Evolutionary conservation across 2,888 invertebrate species (phyloP).

Genomic region (Piscicola geometra): DNA sequence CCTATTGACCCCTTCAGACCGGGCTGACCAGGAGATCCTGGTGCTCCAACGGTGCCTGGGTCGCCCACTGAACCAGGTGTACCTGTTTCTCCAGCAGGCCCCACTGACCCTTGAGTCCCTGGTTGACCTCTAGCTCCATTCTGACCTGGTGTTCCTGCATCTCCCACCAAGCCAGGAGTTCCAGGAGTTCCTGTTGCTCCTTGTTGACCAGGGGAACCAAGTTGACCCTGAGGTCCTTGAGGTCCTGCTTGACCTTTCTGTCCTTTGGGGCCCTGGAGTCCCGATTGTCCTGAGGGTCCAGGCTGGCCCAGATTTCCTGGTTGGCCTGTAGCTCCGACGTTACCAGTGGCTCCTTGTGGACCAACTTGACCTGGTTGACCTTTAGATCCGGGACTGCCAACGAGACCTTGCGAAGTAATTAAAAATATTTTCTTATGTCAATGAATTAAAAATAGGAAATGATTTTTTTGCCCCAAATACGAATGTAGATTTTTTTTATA

Average conservation of each 20-base stretch:
- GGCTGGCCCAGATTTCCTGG: not conserved
- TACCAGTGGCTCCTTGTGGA: slow-evolving; percentile 27
- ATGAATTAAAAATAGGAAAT: no score
- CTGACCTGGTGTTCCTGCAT: not conserved
- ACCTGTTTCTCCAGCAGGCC: slow-evolving; percentile 23
- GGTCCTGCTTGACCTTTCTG: slow-evolving; percentile 15
- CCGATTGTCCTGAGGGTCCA: slow-evolving; percentile 1
- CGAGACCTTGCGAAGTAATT: slow-evolving; percentile 17
- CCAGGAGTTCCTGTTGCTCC: slow-evolving; percentile 18
- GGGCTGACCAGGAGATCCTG: slow-evolving; percentile 30
- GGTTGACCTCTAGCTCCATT: slow-evolving; percentile 10
- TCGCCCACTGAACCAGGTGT: slow-evolving; percentile 57
- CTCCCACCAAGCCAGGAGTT: not conserved
- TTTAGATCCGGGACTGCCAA: slow-evolving; percentile 32
- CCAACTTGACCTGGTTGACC: slow-evolving; percentile 37
- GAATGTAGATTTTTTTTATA: no score
- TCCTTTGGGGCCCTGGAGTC: slow-evolving; percentile 29
- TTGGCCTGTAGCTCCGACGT: slow-evolving; percentile 13
- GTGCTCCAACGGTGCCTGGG: slow-evolving; percentile 56
- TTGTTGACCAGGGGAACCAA: slow-evolving; percentile 20
- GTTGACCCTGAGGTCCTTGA: not conserved
- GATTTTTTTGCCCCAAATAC: no score
- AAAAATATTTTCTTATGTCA: no score
- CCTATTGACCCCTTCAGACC: slow-evolving; percentile 38
- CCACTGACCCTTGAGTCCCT: slow-evolving; percentile 4